Conservation (phyloP, 1,140 invertebrate genomes). For the Drosophila lacteicornis region DNA sequence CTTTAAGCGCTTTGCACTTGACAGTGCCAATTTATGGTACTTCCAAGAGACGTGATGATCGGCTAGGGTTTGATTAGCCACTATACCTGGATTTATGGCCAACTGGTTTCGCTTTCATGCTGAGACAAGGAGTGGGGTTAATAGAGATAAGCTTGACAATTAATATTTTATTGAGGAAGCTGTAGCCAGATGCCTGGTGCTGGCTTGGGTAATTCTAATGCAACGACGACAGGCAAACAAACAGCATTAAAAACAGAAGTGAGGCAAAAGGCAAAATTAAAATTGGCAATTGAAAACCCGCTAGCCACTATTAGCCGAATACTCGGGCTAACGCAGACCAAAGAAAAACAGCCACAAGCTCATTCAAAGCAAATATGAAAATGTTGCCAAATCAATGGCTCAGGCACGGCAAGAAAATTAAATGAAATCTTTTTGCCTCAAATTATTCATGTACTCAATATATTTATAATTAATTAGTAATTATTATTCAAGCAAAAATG, state of each 20-base stretch:
- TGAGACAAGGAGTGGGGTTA: neutral
- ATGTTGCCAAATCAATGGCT: slow-evolving; percentile 75
- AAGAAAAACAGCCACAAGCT: slow-evolving; percentile 24
- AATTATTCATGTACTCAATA: neutral
- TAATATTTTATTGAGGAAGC: slow-evolving; percentile 33
- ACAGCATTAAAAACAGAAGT: slow-evolving; percentile 57
- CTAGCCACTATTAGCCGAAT: slow-evolving; percentile 56
- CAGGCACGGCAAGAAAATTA: slow-evolving; percentile 27
- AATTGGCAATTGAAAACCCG: slow-evolving; percentile 69
- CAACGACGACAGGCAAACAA: slow-evolving; percentile 22
- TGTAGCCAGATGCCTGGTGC: slow-evolving; percentile 16
- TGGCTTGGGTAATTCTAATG: slow-evolving; percentile 57
- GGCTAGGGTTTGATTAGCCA: slow-evolving; percentile 18
- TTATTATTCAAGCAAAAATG: neutral
- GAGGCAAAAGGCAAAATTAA: slow-evolving; percentile 43
- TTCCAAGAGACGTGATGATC: slow-evolving; percentile 26
- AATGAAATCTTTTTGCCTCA: too few relatives aligned
- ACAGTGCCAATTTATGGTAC: slow-evolving; percentile 41
- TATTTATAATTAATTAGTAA: too few relatives aligned
- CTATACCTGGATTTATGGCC: slow-evolving; percentile 9
- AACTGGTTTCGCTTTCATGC: neutral
- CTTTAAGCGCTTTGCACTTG: slow-evolving; percentile 74
- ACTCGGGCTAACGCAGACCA: slow-evolving; percentile 46
- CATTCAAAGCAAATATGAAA: slow-evolving; percentile 71
- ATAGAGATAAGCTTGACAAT: slow-evolving; percentile 4